Conservation (phyloP, 2,797 vertebrate species). For the Strix occidentalis region DNA sequence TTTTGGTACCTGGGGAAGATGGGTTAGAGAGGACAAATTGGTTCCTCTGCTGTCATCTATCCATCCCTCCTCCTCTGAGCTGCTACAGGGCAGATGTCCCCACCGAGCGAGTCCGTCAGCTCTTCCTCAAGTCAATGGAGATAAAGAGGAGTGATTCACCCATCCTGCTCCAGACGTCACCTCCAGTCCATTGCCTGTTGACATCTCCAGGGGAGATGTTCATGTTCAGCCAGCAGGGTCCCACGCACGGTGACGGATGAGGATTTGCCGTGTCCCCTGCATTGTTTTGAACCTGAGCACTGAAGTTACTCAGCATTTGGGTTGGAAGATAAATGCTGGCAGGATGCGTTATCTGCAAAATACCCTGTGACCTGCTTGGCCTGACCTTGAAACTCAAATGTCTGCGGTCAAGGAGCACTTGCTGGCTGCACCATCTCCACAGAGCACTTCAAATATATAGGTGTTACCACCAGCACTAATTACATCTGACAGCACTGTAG, state of each 20-base stretch:
- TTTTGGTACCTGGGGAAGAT: background rate
- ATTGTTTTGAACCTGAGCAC: accelerated
- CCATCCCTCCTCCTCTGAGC: background rate
- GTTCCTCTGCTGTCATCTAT: background rate
- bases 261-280: accelerated
- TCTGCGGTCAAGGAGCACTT: accelerated
- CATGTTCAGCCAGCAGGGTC: accelerated
- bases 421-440: background rate
- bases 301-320: background rate
- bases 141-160: background rate
- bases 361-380: background rate
- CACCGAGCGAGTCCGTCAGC: background rate
- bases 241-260: accelerated
- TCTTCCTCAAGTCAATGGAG: background rate
- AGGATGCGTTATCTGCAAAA: background rate
- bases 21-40: background rate
- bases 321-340: background rate
- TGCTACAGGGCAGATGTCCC: background rate
- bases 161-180: background rate
- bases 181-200: background rate
- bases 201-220: background rate
- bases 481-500: background rate
- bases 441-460: background rate
- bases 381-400: background rate
- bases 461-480: background rate